phyloP scores from a whole-genome alignment of 2,888 invertebrate species.

The Electrophaes corylata region DNA sequence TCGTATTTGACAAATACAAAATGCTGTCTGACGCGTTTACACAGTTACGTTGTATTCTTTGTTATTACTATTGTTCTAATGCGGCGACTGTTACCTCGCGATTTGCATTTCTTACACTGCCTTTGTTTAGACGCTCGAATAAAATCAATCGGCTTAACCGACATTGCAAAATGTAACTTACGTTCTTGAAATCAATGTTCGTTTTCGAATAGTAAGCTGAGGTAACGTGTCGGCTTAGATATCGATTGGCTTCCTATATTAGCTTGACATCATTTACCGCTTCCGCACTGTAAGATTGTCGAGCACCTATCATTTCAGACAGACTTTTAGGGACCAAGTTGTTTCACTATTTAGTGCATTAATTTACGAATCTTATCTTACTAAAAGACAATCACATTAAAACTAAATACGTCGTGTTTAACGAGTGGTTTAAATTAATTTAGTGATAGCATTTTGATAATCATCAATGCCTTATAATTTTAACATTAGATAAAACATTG shows the following conservation, averaged over 20 bases:
- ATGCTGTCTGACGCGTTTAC: conserved; percentile 53
- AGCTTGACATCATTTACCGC: conserved; percentile 43
- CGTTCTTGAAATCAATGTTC: conserved; percentile 22
- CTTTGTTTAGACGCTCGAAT: conserved; percentile 35
- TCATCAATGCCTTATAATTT: conserved; percentile 78
- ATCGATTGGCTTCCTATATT: conserved; percentile 43
- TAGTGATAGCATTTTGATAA: conserved; percentile 74
- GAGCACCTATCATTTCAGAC: conserved; percentile 50
- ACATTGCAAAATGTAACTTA: conserved; percentile 29
- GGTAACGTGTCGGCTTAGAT: conserved; percentile 44
- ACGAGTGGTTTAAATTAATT: conserved; percentile 46
- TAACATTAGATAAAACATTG: conserved; percentile 71
- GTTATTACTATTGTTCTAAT: not conserved
- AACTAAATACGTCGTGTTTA: conserved; percentile 48
- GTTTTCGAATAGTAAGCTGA: conserved; percentile 26
- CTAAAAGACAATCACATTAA: conserved; percentile 73
- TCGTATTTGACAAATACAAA: conserved; percentile 54
- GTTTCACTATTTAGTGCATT: conserved; percentile 44
- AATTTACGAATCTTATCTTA: conserved; percentile 46
- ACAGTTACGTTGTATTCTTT: conserved; percentile 19
- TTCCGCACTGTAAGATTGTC: conserved; percentile 36
- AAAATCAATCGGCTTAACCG: conserved; percentile 37
- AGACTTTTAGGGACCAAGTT: conserved; percentile 65
- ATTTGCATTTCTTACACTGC: conserved; percentile 34
- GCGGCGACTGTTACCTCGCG: conserved; percentile 28